phyloP scores from a whole-genome alignment of 1,140 invertebrate genomes.

The Drosophila bocki region DNA sequence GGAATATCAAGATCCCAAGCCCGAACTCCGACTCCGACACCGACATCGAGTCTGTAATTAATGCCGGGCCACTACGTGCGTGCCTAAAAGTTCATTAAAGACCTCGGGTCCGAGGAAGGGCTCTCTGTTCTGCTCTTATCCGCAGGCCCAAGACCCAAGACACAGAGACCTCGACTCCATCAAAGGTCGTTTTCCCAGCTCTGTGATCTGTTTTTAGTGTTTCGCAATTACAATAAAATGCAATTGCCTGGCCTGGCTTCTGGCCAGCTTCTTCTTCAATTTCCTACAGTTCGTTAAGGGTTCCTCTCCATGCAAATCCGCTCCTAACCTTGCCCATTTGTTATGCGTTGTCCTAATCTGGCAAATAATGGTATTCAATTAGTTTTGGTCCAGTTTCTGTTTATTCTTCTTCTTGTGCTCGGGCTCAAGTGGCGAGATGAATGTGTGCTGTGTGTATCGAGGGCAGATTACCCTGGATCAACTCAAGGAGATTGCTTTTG shows the following conservation, averaged over 20 bases:
- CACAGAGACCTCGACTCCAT: conserved; percentile 31
- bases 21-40: background rate
- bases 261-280: conserved; percentile 51
- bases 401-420: conserved; percentile 22
- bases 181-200: conserved; percentile 68
- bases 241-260: conserved; percentile 62
- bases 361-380: conserved; percentile 80
- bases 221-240: conserved; percentile 70
- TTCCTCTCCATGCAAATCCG: conserved; percentile 66
- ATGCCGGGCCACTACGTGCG: conserved; percentile 66
- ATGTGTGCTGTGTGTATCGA: conserved; percentile 31
- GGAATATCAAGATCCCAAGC: conserved; percentile 34
- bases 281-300: conserved; percentile 71
- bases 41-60: conserved; percentile 65
- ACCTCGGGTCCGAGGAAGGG: conserved; percentile 25
- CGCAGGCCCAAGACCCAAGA: conserved; percentile 23
- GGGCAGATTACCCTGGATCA: conserved; percentile 40
- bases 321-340: conserved; percentile 77
- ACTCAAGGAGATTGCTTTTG: conserved; percentile 35
- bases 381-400: conserved; percentile 74
- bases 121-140: conserved; percentile 40
- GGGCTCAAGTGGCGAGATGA: conserved; percentile 43
- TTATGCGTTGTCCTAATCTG: conserved; percentile 70
- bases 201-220: conserved; percentile 34
- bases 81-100: conserved; percentile 77